These are phyloP conservation scores for Salpingus planirostris DNA, from an alignment of 2,888 invertebrate genomes.

Conservation along the genomic window DNA sequence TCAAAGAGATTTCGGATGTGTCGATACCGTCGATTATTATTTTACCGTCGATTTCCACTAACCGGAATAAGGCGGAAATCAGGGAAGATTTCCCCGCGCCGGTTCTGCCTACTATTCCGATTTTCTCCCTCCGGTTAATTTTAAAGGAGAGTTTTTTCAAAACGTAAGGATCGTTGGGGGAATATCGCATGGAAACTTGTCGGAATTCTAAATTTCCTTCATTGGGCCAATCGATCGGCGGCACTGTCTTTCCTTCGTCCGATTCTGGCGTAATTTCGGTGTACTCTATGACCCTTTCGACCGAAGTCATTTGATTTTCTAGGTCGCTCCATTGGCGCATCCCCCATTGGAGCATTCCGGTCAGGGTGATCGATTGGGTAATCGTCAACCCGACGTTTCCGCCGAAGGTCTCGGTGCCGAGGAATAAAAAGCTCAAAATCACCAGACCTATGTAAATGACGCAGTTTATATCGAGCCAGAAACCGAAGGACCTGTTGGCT, in stretches of 20 bases:
- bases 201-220: constrained; percentile 3
- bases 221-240: constrained; percentile 50
- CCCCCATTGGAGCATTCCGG: constrained; percentile 72
- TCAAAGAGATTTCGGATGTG: constrained; percentile 45
- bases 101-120: constrained; percentile 77
- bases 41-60: constrained; percentile 54
- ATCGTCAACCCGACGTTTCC: constrained; percentile 38
- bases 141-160: constrained; percentile 61
- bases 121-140: constrained; percentile 60
- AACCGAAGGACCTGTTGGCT: constrained; percentile 57
- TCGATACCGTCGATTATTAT: constrained; percentile 55
- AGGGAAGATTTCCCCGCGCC: constrained; percentile 71
- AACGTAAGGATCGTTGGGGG: constrained; percentile 33
- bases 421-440: constrained; percentile 52
- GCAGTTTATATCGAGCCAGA: constrained; percentile 57
- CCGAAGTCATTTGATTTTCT: constrained; percentile 77
- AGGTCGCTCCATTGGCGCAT: constrained; percentile 48
- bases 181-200: constrained; percentile 6
- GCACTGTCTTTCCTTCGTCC: constrained; percentile 44
- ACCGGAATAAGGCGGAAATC: constrained; percentile 60
- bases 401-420: constrained; percentile 40
- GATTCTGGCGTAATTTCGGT: constrained; percentile 55
- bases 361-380: constrained; percentile 34
- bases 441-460: constrained; percentile 53
- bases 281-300: constrained; percentile 88